These are phyloP conservation scores for Rhizoglyphus robini DNA, from an alignment of 1,140 invertebrate genomes.

Conservation along the genomic window DNA sequence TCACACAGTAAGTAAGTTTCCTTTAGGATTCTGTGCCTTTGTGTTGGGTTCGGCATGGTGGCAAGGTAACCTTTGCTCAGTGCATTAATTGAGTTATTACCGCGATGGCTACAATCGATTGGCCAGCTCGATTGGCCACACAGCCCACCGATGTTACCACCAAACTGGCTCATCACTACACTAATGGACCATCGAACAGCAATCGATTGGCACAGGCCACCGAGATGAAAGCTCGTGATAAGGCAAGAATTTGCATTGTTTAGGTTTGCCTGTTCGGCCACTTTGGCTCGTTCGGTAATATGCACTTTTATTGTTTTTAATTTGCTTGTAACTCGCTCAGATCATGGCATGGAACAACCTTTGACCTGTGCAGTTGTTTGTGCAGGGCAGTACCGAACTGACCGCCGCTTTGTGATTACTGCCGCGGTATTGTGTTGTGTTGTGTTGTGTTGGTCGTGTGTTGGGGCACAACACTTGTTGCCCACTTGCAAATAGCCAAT, in stretches of 20 bases:
- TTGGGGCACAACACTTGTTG: no score
- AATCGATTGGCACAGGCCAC: no score
- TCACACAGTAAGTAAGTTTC: background rate
- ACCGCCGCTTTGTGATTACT: slow-evolving; percentile 4
- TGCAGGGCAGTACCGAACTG: background rate
- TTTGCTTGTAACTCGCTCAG: slow-evolving; percentile 3
- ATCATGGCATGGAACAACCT: background rate
- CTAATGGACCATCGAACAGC: no score
- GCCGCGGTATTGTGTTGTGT: background rate
- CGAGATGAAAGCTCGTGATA: background rate
- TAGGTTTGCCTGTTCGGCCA: no score
- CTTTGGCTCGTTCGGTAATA: no score
- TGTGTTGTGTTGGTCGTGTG: background rate
- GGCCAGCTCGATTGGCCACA: background rate
- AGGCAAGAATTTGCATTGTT: background rate
- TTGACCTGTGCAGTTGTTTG: slow-evolving; percentile 9
- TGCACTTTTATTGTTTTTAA: slow-evolving; percentile 13
- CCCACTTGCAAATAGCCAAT: background rate
- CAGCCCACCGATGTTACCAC: no score
- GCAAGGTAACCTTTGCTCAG: no score
- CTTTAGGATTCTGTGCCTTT: no score
- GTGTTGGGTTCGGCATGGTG: no score
- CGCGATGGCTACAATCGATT: background rate
- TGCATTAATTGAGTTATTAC: background rate
- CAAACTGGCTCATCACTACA: no score